A percentile compares a stretch with the other conserved stretches of the same genome.
Conservation (phyloP, 1,140 invertebrate species). For the Bradysia coprophila region DNA sequence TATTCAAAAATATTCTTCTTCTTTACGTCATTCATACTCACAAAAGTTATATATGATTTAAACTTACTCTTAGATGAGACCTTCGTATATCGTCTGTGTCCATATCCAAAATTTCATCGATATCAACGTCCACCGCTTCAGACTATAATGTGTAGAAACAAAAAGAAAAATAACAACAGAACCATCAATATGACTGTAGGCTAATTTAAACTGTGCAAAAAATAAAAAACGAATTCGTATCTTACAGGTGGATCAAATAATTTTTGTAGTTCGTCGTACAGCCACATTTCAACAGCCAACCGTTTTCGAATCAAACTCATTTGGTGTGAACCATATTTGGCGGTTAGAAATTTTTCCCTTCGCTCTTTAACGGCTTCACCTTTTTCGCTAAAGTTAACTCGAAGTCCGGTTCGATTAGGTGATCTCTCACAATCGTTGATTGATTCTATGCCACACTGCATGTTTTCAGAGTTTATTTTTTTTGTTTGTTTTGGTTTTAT, state of each 20-base stretch:
- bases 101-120: conserved; percentile 85
- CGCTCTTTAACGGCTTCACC: conserved; percentile 66
- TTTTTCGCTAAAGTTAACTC: conserved; percentile 77
- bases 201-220: neutral
- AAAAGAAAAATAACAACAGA: neutral
- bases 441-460: conserved; percentile 23
- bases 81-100: conserved; percentile 68
- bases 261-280: conserved; percentile 85
- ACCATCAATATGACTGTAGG: neutral
- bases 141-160: conserved; percentile 10
- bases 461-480: too few relatives aligned
- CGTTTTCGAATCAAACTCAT: conserved; percentile 91
- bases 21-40: too few relatives aligned
- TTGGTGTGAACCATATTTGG: conserved; percentile 91
- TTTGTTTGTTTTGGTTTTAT: too few relatives aligned
- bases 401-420: conserved; percentile 56
- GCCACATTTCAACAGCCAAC: conserved; percentile 91
- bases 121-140: conserved; percentile 76
- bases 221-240: too few relatives aligned
- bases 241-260: conserved; percentile 67
- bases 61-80: conserved; percentile 61
- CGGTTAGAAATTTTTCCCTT: conserved; percentile 85
- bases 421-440: conserved; percentile 38
- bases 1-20: too few relatives aligned
- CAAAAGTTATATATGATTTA: too few relatives aligned